phyloP scores from a whole-genome alignment of 2,113 vertebrate genomes.

The Platichthys flesus region DNA sequence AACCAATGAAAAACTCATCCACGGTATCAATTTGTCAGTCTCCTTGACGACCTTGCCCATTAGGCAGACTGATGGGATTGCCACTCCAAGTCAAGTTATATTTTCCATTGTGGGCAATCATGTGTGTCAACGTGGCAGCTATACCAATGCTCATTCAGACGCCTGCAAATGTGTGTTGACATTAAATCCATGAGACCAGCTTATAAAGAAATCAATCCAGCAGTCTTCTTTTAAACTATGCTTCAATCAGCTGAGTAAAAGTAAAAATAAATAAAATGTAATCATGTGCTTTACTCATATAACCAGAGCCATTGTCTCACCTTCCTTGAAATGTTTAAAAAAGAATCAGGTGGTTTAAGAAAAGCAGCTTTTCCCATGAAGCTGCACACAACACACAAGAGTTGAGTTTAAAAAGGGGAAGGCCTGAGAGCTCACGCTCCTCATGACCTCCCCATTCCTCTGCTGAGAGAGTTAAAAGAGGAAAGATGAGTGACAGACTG shows the following conservation, averaged over 20 bases:
- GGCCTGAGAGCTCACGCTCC: conserved; percentile 31
- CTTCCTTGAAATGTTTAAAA: conserved; percentile 20
- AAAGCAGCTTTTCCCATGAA: conserved; percentile 6
- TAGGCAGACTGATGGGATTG: conserved; percentile 57
- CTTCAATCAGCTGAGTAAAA: conserved; percentile 1
- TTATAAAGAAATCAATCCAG: neutral
- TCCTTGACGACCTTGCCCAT: conserved; percentile 59
- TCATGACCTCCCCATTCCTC: conserved; percentile 59
- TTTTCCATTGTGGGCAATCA: conserved; percentile 30
- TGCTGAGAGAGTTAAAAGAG: conserved; percentile 40
- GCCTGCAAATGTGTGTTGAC: neutral
- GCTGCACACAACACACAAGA: conserved; percentile 25
- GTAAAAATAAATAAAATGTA: neutral
- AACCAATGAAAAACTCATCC: conserved; percentile 15
- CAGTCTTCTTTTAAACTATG: neutral
- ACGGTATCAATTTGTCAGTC: conserved; percentile 35
- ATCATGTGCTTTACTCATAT: neutral
- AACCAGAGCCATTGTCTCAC: conserved; percentile 8
- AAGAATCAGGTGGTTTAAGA: conserved; percentile 29
- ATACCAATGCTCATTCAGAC: conserved; percentile 20
- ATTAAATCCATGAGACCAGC: conserved; percentile 13
- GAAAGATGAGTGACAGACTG: conserved; percentile 62
- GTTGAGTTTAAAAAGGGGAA: conserved; percentile 23
- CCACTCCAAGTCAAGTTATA: conserved; percentile 51
- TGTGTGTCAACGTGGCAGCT: conserved; percentile 37